These are phyloP conservation scores for Lordiphosa clarofinis DNA, from an alignment of 1,140 invertebrate genomes.

Conservation along the genomic window DNA sequence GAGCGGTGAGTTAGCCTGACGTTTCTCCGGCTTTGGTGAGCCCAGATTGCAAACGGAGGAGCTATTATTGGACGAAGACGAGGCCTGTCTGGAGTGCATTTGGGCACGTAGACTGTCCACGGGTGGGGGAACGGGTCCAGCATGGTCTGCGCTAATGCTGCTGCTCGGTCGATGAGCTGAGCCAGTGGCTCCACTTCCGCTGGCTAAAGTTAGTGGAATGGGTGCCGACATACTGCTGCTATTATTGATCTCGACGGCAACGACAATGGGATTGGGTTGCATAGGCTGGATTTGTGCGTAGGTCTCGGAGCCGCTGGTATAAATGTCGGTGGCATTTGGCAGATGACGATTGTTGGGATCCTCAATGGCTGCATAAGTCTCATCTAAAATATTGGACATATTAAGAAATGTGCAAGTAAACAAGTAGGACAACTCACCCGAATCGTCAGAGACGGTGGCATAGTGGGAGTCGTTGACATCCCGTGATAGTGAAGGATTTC, in stretches of 20 bases:
- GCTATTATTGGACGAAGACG: slow-evolving; percentile 88
- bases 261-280: slow-evolving; percentile 80
- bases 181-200: not conserved
- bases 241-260: slow-evolving; percentile 81
- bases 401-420: not conserved
- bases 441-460: slow-evolving; percentile 91
- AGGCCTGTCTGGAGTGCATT: slow-evolving; percentile 80
- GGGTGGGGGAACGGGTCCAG: slow-evolving; percentile 59
- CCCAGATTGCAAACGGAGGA: slow-evolving; percentile 87
- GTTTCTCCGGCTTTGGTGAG: slow-evolving; percentile 91
- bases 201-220: slow-evolving; percentile 11
- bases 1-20: slow-evolving; percentile 91
- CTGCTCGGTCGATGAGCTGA: slow-evolving; percentile 30
- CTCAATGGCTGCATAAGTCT: slow-evolving; percentile 94
- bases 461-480: slow-evolving; percentile 85
- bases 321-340: slow-evolving; percentile 80
- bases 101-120: slow-evolving; percentile 73
- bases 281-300: slow-evolving; percentile 91
- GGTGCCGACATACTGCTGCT: slow-evolving; percentile 38
- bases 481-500: slow-evolving; percentile 79
- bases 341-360: slow-evolving; percentile 86
- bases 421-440: slow-evolving; percentile 81
- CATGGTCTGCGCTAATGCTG: slow-evolving; percentile 39
- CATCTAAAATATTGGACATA: slow-evolving; percentile 82
- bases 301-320: slow-evolving; percentile 91